Percentiles rank a stretch among this genome's conserved stretches.
Evolutionary conservation across 2,797 vertebrate species (phyloP).

Genomic region (Galago senegalensis): DNA sequence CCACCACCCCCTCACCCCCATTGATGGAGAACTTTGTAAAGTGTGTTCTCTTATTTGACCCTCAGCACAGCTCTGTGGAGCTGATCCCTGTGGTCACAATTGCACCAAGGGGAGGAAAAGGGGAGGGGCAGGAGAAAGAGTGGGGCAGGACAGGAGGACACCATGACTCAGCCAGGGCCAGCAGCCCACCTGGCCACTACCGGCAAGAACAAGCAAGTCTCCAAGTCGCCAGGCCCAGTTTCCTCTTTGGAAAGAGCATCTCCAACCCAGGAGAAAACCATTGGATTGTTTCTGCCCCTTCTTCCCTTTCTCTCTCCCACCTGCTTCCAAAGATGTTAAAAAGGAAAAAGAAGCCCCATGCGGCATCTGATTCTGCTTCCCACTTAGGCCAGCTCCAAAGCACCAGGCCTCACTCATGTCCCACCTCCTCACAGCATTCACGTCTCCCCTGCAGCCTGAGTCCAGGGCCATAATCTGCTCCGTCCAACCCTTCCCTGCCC

Average conservation of each 20-base stretch:
- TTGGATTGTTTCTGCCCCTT: not conserved
- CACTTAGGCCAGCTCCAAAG: not conserved
- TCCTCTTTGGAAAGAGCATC: conserved; percentile 11
- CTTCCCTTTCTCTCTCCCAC: not conserved
- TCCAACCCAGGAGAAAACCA: not conserved
- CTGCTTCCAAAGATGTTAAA: not conserved
- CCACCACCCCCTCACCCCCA: too few species aligned
- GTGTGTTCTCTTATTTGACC: not conserved
- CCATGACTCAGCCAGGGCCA: not conserved
- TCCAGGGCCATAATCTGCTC: not conserved
- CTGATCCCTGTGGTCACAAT: too few species aligned
- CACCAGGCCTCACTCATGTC: not conserved
- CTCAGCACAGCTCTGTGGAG: not conserved
- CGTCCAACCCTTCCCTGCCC: not conserved
- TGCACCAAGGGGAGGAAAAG: not conserved
- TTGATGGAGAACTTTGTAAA: not conserved
- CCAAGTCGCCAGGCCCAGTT: not conserved
- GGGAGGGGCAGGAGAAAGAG: accelerated
- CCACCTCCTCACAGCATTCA: accelerated
- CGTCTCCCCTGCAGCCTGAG: not conserved
- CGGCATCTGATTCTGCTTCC: not conserved
- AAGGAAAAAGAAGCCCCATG: not conserved
- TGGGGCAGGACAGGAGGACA: accelerated
- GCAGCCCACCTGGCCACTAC: not conserved
- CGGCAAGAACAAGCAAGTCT: not conserved